Conservation (phyloP, 2,888 invertebrate species). For the Willowsia nigromaculata region DNA sequence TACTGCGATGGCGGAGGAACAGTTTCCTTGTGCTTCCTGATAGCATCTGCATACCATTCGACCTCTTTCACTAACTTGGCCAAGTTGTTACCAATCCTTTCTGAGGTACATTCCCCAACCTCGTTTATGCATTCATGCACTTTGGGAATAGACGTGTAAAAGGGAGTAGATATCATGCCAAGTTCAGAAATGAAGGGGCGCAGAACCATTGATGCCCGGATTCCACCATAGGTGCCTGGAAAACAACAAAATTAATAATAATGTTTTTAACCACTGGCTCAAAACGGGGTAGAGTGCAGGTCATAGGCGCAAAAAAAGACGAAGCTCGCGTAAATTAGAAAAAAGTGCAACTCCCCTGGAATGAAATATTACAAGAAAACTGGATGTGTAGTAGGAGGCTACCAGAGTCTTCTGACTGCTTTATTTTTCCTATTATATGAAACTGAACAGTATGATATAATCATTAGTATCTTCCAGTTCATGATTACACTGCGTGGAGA, state of each 20-base stretch:
- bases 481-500: neutral
- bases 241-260: slow-evolving; percentile 32
- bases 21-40: slow-evolving; percentile 78
- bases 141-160: slow-evolving; percentile 67
- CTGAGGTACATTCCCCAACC: slow-evolving; percentile 69
- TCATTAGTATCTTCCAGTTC: neutral
- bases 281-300: no score
- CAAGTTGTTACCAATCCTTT: slow-evolving; percentile 65
- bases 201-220: slow-evolving; percentile 75
- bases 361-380: neutral
- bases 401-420: no score
- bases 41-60: slow-evolving; percentile 80
- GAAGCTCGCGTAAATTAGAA: neutral
- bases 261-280: neutral
- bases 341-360: slow-evolving; percentile 6
- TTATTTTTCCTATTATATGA: no score
- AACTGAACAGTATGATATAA: neutral
- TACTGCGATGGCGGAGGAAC: slow-evolving; percentile 62
- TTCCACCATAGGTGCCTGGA: slow-evolving; percentile 78
- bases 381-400: neutral
- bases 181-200: slow-evolving; percentile 78
- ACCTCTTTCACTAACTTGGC: slow-evolving; percentile 80
- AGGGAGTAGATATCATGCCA: slow-evolving; percentile 76
- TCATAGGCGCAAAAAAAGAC: neutral
- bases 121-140: slow-evolving; percentile 75